Conservation (phyloP, 1,140 invertebrate species). For the Apis cerana region DNA sequence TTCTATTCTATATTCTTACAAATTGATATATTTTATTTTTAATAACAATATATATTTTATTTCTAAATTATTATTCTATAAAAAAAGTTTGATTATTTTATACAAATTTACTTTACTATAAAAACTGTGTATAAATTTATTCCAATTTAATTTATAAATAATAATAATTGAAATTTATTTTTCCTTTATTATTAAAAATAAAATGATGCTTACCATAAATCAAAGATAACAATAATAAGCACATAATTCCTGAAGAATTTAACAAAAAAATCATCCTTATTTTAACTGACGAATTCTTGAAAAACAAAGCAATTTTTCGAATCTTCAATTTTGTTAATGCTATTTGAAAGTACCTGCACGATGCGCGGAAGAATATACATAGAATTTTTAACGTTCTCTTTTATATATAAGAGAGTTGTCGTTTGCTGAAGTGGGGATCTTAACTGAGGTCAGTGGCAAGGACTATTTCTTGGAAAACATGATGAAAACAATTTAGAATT, state of each 20-base stretch:
- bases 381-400: conserved; percentile 8
- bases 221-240: not conserved
- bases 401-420: conserved; percentile 44
- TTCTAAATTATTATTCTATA: not conserved
- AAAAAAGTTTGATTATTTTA: not conserved
- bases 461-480: conserved; percentile 27
- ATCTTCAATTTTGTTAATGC: not conserved
- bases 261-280: not conserved
- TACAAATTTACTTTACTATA: too few relatives aligned
- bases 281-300: not conserved
- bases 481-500: not conserved
- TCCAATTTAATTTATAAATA: not conserved
- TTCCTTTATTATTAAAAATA: not conserved
- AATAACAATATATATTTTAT: not conserved
- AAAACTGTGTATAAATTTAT: not conserved
- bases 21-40: too few relatives aligned
- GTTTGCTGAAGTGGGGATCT: conserved; percentile 10
- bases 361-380: not conserved
- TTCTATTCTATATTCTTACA: too few relatives aligned
- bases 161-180: not conserved
- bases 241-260: not conserved
- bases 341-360: not conserved
- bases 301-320: not conserved
- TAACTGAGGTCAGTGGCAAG: conserved; percentile 44
- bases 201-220: conserved; percentile 21